Conservation (phyloP, 2,888 invertebrate species). For the Rhingia campestris region DNA sequence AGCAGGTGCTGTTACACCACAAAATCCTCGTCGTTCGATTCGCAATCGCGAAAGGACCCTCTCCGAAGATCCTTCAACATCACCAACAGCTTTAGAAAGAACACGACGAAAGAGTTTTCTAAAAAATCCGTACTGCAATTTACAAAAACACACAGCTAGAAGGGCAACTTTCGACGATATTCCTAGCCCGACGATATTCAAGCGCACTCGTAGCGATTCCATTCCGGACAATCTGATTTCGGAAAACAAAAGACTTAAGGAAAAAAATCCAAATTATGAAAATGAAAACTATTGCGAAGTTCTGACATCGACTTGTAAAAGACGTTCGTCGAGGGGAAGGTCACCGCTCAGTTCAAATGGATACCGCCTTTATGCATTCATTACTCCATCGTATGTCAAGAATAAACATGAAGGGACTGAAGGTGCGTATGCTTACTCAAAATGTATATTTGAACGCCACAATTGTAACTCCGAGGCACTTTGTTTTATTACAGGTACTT, state of each 20-base stretch:
- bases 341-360: conserved; percentile 39
- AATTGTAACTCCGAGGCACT: too few relatives aligned
- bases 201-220: conserved; percentile 24
- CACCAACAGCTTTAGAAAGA: not conserved
- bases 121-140: not conserved
- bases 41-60: conserved; percentile 8
- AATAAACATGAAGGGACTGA: not conserved
- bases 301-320: not conserved
- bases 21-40: not conserved
- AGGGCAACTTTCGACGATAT: not conserved
- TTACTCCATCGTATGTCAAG: conserved; percentile 44
- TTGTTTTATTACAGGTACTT: too few relatives aligned
- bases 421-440: conserved; percentile 12
- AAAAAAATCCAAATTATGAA: not conserved
- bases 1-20: too few relatives aligned
- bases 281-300: not conserved
- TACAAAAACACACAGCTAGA: not conserved
- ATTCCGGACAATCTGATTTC: not conserved
- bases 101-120: conserved; percentile 16
- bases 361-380: conserved; percentile 25
- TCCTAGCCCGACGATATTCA: not conserved
- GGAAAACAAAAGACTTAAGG: conserved; percentile 1
- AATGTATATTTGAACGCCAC: too few relatives aligned
- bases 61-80: conserved; percentile 32
- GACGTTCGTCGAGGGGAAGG: conserved; percentile 13